Percentiles rank a stretch among this genome's conserved stretches.
phyloP scores from a whole-genome alignment of 2,888 invertebrate genomes.

The Clostera curtula region DNA sequence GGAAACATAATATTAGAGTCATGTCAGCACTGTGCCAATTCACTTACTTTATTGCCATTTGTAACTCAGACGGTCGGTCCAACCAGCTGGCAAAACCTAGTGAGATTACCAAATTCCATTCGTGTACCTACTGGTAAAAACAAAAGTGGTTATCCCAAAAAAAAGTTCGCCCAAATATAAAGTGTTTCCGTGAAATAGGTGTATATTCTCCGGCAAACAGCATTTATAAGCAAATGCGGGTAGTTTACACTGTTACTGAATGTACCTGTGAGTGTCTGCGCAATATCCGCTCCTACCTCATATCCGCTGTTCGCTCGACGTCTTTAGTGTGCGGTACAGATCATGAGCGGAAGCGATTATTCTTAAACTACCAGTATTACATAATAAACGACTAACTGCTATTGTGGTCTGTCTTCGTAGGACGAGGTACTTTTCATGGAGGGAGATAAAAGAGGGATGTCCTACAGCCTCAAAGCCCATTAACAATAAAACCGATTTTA shows the following conservation, averaged over 20 bases:
- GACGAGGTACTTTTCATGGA: neutral
- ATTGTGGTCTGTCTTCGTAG: too few species aligned
- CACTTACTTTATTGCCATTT: too few species aligned
- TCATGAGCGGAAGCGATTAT: constrained; percentile 22
- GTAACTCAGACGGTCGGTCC: too few species aligned
- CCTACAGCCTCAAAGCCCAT: too few species aligned
- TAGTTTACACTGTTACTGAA: constrained; percentile 55
- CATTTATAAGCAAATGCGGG: constrained; percentile 59
- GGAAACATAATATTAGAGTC: too few species aligned
- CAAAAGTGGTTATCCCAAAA: constrained; percentile 5
- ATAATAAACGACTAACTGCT: too few species aligned
- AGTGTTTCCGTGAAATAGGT: constrained; percentile 22
- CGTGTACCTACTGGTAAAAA: neutral
- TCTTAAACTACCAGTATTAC: too few species aligned
- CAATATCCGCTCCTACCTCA: constrained; percentile 63
- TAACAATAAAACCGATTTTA: too few species aligned
- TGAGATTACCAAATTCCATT: too few species aligned
- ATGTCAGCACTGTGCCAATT: too few species aligned
- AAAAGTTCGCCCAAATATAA: constrained; percentile 17
- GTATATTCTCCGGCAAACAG: constrained; percentile 31
- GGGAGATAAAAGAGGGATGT: too few species aligned
- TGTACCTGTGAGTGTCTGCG: constrained; percentile 60
- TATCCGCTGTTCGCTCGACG: constrained; percentile 53
- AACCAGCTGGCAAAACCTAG: too few species aligned
- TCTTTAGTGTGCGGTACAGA: constrained; percentile 26